Percentiles rank a stretch among this genome's conserved stretches.
These are phyloP conservation scores for Passer domesticus DNA, from an alignment of 2,113 vertebrate species.

Conservation along the genomic window DNA sequence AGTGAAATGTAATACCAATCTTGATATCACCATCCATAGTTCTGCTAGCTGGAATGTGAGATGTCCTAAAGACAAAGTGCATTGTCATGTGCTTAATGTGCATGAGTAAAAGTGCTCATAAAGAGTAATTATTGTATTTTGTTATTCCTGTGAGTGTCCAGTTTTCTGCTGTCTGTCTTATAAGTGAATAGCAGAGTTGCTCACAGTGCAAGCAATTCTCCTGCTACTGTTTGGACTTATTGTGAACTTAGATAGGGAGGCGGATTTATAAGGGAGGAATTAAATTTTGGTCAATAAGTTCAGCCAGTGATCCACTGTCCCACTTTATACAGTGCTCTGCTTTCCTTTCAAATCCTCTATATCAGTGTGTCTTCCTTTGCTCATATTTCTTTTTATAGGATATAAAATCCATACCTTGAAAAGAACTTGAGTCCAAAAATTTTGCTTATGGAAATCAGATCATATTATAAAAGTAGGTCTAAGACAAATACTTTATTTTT, in stretches of 20 bases:
- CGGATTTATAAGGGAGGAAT: background rate
- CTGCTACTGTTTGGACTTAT: background rate
- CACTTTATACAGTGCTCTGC: background rate
- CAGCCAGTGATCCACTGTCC: background rate
- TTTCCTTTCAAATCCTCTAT: background rate
- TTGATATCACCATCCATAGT: constrained; percentile 32
- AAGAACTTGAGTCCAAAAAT: background rate
- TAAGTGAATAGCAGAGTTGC: background rate
- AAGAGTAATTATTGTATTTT: constrained; percentile 42
- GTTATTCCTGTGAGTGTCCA: background rate
- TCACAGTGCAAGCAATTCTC: background rate
- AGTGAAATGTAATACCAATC: constrained; percentile 8
- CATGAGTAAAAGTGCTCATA: constrained; percentile 19
- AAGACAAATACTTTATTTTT: background rate
- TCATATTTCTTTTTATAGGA: background rate
- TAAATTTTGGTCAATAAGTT: background rate
- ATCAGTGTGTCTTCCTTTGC: background rate
- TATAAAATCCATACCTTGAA: background rate
- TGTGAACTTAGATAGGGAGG: background rate
- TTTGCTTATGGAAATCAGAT: background rate
- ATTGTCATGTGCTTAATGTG: constrained; percentile 10
- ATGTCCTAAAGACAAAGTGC: constrained; percentile 30
- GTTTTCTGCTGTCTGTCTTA: constrained; percentile 7
- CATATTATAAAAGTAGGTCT: background rate
- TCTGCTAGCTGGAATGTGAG: constrained; percentile 30